Conservation (phyloP, 2,888 invertebrate genomes). For the Drosophila subquinaria region DNA sequence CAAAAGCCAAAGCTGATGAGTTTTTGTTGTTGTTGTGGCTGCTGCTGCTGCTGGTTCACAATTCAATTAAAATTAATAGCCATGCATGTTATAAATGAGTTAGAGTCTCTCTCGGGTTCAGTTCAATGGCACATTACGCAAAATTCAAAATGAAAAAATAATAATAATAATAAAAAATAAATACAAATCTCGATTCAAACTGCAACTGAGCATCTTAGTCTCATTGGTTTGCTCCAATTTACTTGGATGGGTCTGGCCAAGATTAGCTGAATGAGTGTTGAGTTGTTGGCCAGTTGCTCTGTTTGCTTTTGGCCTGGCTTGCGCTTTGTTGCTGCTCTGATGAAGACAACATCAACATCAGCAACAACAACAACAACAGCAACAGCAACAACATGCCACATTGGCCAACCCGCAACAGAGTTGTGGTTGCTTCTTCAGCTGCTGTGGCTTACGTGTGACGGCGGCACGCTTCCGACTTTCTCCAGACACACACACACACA, state of each 20-base stretch:
- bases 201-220: conserved; percentile 21
- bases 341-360: conserved; percentile 49
- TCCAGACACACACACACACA: conserved; percentile 54
- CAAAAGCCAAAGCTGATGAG: conserved; percentile 56
- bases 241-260: conserved; percentile 45
- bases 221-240: conserved; percentile 63
- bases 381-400: conserved; percentile 13
- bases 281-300: conserved; percentile 34
- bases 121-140: conserved; percentile 71
- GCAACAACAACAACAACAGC: conserved; percentile 25
- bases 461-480: conserved; percentile 77
- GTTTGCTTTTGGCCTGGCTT: conserved; percentile 36
- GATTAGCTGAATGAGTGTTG: conserved; percentile 39
- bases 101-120: conserved; percentile 25
- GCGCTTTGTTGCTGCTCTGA: conserved; percentile 59
- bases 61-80: conserved; percentile 64
- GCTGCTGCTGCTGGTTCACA: conserved; percentile 37
- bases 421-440: conserved; percentile 67
- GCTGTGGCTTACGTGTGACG: conserved; percentile 69
- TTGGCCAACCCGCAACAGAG: conserved; percentile 36
- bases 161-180: background rate
- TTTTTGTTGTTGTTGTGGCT: conserved; percentile 23
- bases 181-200: conserved; percentile 8
- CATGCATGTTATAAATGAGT: conserved; percentile 55
- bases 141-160: conserved; percentile 36